Evolutionary conservation across 2,888 invertebrate genomes (phyloP), one percentile per base, ranked within the genome.

Genomic region (Coleophora deauratella): DNA sequence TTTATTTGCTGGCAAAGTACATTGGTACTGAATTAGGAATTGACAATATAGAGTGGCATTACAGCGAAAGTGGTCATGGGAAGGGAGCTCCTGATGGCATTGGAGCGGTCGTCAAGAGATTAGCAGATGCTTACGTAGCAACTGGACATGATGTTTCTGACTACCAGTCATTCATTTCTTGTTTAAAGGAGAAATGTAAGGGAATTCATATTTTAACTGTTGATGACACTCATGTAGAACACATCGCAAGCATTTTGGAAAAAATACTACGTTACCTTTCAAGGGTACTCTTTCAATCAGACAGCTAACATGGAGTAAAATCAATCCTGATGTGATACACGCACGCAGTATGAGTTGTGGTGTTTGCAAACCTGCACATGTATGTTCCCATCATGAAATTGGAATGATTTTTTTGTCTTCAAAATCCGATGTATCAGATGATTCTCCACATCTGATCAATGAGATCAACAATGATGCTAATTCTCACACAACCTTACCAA

Each of bases 31-130:
- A 35, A 59, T 57, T 37, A 48, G 53, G 42, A 37, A 60, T 43
- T 49, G 44, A n/a, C 42, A 37, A 33, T 57, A 43, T 35, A 38
- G 52, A n/a, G 7, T 70, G 66, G 68, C 65, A 65, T 41, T 72
- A 48, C 49, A 55, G 52, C 32, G 67, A 70, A 50, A 57, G 59
- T 10, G 62, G 66, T 6, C 61, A 62, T 44, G 62, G 66, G 3
- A 64, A 66, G 40, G 64, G 62, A 15, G 61, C 62, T 36, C 59
- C 64, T 3, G 61, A 64, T 56, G 62, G 63, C 40, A 45, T 66
- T 33, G 62, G 65, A 10, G 66, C 55, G 14, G 52, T 51, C 6
- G 61, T 61, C 43, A 68, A 71, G 42, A 39, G 64, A 55, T 63
- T 58, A 10, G 64, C 66, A 35, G 59, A 68, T 44, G 36, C 49